phyloP scores from a whole-genome alignment of 2,797 vertebrate genomes.

The Morus bassanus region DNA sequence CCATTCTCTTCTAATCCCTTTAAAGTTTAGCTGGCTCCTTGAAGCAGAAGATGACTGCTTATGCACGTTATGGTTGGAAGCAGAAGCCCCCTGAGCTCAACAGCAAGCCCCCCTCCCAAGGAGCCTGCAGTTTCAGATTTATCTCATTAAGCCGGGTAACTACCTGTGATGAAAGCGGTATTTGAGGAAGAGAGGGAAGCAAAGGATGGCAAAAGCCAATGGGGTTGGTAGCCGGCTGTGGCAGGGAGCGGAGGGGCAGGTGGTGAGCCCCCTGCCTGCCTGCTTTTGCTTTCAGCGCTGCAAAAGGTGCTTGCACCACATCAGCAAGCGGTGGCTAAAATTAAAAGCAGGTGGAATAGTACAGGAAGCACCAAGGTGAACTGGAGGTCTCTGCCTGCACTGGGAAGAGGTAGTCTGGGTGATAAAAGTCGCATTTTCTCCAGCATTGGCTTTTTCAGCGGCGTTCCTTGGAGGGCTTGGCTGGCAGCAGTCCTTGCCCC shows the following conservation, averaged over 20 bases:
- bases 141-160: background rate
- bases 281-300: background rate
- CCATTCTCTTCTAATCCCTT: background rate
- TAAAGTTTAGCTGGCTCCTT: background rate
- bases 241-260: background rate
- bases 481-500: background rate
- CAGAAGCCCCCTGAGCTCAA: background rate
- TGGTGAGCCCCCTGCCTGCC: fast-evolving
- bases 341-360: background rate
- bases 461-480: fast-evolving
- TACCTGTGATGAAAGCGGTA: background rate
- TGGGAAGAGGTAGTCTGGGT: background rate
- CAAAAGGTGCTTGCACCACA: background rate
- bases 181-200: background rate
- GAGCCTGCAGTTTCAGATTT: background rate
- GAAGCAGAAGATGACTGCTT: slow-evolving; percentile 19
- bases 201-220: background rate
- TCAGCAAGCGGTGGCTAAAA: background rate
- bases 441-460: fast-evolving
- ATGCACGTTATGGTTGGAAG: background rate
- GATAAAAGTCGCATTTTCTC: background rate
- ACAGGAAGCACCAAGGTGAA: background rate
- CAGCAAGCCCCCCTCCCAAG: background rate
- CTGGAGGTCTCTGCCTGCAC: background rate
- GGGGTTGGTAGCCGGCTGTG: fast-evolving